Conservation (phyloP, 1,140 invertebrate genomes). For the Zaprionus ornatus region DNA sequence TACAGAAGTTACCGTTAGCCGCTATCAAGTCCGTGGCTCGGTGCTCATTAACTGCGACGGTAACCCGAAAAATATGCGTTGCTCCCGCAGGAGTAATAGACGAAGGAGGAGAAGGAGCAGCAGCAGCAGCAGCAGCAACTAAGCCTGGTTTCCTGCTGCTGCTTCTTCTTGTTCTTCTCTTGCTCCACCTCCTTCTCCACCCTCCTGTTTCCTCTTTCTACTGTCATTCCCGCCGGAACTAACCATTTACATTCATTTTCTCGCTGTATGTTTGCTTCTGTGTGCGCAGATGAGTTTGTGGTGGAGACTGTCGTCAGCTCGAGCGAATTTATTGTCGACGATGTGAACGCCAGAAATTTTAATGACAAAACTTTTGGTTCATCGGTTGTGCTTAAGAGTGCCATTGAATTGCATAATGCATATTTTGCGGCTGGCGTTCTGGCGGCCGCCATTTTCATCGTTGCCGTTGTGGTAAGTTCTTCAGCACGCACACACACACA, state of each 20-base stretch:
- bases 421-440: conserved; percentile 90
- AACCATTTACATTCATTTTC: conserved; percentile 55
- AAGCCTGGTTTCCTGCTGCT: background rate
- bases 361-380: conserved; percentile 87
- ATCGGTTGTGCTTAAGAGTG: conserved; percentile 83
- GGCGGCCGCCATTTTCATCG: conserved; percentile 88
- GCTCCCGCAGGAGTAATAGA: background rate
- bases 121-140: background rate
- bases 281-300: conserved; percentile 86
- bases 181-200: background rate
- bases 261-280: conserved; percentile 11
- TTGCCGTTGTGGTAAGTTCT: conserved; percentile 87
- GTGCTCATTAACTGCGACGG: conserved; percentile 30
- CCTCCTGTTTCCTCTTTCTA: background rate
- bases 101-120: background rate
- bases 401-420: conserved; percentile 87
- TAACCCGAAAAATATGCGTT: conserved; percentile 30
- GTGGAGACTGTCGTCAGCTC: conserved; percentile 87
- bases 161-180: background rate
- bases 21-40: background rate
- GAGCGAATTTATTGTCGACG: conserved; percentile 84
- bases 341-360: conserved; percentile 86
- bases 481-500: conserved; percentile 6
- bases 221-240: conserved; percentile 14
- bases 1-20: background rate